Base-by-base conservation (phyloP, 2,888 invertebrate genomes). In the Agrotis exclamationis region DNA sequence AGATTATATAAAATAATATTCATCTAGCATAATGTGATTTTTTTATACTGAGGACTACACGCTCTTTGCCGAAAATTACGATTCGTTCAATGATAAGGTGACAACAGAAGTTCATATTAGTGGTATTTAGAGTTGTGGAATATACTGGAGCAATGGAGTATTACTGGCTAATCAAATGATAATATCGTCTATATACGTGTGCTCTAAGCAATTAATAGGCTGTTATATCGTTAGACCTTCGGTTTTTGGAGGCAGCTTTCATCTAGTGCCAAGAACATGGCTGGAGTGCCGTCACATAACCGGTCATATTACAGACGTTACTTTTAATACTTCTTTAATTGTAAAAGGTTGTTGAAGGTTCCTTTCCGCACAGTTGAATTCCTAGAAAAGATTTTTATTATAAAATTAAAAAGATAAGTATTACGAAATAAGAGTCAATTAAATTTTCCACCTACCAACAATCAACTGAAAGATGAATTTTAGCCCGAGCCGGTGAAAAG, bases 251-350 rank as follows among this genome's bases (percentile, higher is more conserved):
- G 13, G 20, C 13, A 28, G 50, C 60, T 39, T 47, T 56, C 45
- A 67, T 20, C 60, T 58, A 20, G 22, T 57, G 45, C 22, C 47
- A 57, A 51, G 47, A 28, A 20, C 24, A 45, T 28, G n/a, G n/a
- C 13, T 53, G 20, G 9, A 69, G 51, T 33, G 57, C 39, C 39
- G n/a, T 39, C 50, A 51, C 60, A 56, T 68, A 56, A 76, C 45
- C 56, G 50, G 33, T 59, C 44, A 33, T 24, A 59, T 50, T 60
- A 56, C 59, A 20, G 11, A 33, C 20, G 54, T 50, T 60, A 56
- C 59, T 33, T 33, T 9, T 9, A 33, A 33, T 1, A 33, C 33
- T 9, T 33, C 9, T 33, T 33, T 33, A 33, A 33, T 33, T 33
- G 7, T 33, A 33, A 33, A 33, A 33, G 18, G 20, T 51, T 9